Evolutionary conservation across 2,888 invertebrate species (phyloP).

Genomic region (Ophraella communa): DNA sequence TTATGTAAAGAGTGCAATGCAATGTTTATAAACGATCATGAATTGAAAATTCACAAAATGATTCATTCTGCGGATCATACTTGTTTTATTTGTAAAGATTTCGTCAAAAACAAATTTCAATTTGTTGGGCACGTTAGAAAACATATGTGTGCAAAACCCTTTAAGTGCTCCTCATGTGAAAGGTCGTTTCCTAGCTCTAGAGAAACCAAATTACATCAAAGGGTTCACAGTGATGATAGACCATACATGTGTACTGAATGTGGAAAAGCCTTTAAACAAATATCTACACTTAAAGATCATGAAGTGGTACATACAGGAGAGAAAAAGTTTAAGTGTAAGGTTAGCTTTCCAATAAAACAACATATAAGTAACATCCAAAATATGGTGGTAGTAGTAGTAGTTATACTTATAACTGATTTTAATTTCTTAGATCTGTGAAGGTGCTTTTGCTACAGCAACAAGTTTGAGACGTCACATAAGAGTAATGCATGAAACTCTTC

Average conservation of each 20-base stretch:
- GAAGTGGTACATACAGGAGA: conserved; percentile 41
- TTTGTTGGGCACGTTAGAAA: conserved; percentile 41
- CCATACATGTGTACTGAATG: conserved; percentile 42
- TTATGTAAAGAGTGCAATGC: conserved; percentile 33
- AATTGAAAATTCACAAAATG: conserved; percentile 38
- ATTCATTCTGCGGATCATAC: conserved; percentile 37
- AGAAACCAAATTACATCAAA: conserved; percentile 39
- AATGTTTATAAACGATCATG: conserved; percentile 34
- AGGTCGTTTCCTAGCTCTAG: conserved; percentile 36
- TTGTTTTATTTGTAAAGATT: conserved; percentile 39
- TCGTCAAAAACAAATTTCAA: conserved; percentile 40
- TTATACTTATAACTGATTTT: not conserved
- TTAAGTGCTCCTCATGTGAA: conserved; percentile 37
- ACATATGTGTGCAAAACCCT: conserved; percentile 41
- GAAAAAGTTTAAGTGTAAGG: conserved; percentile 43
- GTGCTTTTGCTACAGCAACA: conserved; percentile 40
- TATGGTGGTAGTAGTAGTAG: not conserved
- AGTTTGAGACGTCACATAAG: conserved; percentile 38
- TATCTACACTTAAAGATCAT: conserved; percentile 39
- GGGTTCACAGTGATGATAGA: conserved; percentile 41
- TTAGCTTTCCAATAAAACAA: conserved; percentile 7
- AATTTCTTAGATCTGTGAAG: conserved; percentile 39
- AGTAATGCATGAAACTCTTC: conserved; percentile 41
- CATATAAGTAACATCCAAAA: not conserved
- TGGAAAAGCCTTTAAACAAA: conserved; percentile 41